A percentile compares a stretch with the other conserved stretches of the same genome.
These are phyloP conservation scores for Sebastes nivosus DNA, from an alignment of 2,797 vertebrate species.

Conservation along the genomic window DNA sequence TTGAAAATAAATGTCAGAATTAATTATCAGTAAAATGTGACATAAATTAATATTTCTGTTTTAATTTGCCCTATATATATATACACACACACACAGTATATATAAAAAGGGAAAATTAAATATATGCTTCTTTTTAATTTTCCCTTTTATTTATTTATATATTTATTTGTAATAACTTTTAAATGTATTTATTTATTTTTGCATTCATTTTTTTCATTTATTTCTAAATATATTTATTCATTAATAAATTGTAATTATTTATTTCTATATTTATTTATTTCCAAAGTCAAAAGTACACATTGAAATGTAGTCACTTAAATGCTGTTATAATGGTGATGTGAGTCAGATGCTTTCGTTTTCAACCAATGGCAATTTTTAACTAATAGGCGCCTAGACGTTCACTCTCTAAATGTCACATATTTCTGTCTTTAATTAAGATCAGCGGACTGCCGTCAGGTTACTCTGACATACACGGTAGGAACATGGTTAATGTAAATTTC, in stretches of 20 bases:
- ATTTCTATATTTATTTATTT: not conserved
- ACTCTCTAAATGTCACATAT: not conserved
- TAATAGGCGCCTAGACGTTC: accelerated
- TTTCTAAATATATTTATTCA: not conserved
- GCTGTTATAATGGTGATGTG: not conserved
- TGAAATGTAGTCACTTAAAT: not conserved
- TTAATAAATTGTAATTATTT: not conserved
- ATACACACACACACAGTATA: no score
- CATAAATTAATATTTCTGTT: no score
- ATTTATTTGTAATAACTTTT: no score
- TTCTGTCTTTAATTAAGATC: not conserved
- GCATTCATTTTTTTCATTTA: not conserved
- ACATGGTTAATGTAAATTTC: not conserved
- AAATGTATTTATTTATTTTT: not conserved
- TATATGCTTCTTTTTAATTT: no score
- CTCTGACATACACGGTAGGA: not conserved
- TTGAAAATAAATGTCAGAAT: no score
- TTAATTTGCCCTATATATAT: no score
- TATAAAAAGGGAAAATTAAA: no score
- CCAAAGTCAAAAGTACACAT: not conserved
- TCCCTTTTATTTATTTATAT: no score
- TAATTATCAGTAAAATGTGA: no score
- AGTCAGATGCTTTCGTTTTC: not conserved
- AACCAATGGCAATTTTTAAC: not conserved
- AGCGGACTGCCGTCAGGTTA: not conserved